Evolutionary conservation across 1,140 invertebrate species (phyloP).

Genomic region (Hormaphis cornu): DNA sequence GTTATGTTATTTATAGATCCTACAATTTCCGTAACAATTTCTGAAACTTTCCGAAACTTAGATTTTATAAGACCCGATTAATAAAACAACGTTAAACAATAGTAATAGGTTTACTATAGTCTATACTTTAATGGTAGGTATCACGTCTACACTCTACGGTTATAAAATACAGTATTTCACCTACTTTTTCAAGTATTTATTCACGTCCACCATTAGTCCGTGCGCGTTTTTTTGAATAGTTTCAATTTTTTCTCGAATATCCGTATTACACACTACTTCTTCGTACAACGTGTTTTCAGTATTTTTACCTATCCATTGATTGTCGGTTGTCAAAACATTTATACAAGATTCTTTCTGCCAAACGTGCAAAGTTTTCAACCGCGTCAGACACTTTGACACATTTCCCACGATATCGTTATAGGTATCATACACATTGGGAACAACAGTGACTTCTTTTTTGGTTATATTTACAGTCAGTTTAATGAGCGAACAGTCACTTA

Average conservation of each 20-base stretch:
- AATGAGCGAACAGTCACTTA: neutral
- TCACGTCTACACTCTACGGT: too few species aligned
- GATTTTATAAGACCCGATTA: too few species aligned
- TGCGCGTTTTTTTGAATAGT: neutral
- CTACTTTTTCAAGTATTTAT: constrained; percentile 26
- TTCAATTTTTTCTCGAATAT: neutral
- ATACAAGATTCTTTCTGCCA: neutral
- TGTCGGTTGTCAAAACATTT: neutral
- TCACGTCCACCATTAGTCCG: neutral
- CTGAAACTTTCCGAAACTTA: too few species aligned
- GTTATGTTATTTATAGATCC: too few species aligned
- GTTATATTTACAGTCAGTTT: neutral
- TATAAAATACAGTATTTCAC: neutral
- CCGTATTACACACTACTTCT: neutral
- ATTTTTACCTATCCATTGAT: neutral
- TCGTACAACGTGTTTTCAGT: neutral
- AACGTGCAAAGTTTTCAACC: neutral
- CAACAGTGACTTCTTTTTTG: neutral
- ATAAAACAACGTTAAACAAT: too few species aligned
- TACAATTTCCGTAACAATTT: too few species aligned
- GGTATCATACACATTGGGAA: neutral
- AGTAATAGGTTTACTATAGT: too few species aligned
- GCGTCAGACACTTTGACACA: neutral
- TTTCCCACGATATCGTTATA: neutral
- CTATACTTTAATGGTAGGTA: too few species aligned